Base-by-base conservation (phyloP, 2,888 invertebrate genomes). In the Trissolcus brochymenae region DNA sequence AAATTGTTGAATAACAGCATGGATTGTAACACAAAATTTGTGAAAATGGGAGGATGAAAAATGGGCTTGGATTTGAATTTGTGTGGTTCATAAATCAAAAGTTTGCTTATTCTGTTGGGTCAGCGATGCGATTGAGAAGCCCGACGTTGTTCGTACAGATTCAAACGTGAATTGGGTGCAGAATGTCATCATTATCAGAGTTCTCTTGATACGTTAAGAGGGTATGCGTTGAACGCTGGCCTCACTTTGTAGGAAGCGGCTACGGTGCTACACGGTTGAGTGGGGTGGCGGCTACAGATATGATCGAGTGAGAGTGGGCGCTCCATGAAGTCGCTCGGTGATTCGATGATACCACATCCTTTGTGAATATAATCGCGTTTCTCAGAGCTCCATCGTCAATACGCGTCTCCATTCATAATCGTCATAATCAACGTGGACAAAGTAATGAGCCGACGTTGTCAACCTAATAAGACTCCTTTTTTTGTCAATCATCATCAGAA, bases 161-260 rank as follows among this genome's bases (percentile, higher is more conserved):
- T 67, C 62, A 53, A 74, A 76, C 76, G 70, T 66, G 76, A 70
- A 74, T 74, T 55, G 74, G 67, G 51, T 74, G 62, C 74, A 68
- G 74, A 74, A 70, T 66, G 70, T 76, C 76, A 70, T 76, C 59
- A 76, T 76, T 76, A 76, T 76, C 65, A 59, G 55, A 40, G 56
- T 43, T 59, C 65, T 64, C 59, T 60, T 65, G 60, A 57, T 67
- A 41, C 67, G 61, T 41, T 43, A 55, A 72, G 65, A 65, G 66
- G 51, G 70, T 65, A 61, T 70, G 66, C 70, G 55, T 60, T 56
- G 54, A 62, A 41, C 55, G 25, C 61, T 46, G 50, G 54, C 61
- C 74, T 60, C 60, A 66, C 61, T 66, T 61, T 66, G 55, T 35
- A 41, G 29, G 57, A 51, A 55, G 62, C 60, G 53, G 54, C 49